Evolutionary conservation across 2,797 vertebrate genomes (phyloP), one percentile per base, ranked within the genome.

Genomic region (Ispidina picta): DNA sequence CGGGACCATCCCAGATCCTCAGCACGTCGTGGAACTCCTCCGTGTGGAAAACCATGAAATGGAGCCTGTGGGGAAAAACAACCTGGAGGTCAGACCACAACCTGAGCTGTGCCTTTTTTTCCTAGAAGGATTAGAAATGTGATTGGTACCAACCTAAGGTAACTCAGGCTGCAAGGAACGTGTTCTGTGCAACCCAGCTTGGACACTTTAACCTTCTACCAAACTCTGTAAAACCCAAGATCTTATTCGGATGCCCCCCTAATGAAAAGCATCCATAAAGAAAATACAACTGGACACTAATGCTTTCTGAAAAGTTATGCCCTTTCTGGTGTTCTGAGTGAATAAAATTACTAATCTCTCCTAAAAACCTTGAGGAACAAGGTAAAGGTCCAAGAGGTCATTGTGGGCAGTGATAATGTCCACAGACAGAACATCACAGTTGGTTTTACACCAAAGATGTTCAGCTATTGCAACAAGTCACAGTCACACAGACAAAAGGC

Each of bases 21-120:
- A 99, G 98, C 82, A 99, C 98, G 0, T 99, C 99, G 0, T 99
- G 99, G 41, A 99, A 98, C 92, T 99, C 99, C 94, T 99, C 99
- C 0, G 99, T 99, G 97, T 99, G 99, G 93, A 99, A 99, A 56
- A 99, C 99, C 97, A 99, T 97, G 97, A 99, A 99, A 92, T 99
- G 99, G 33, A 99, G 97, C 95, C 99, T 99, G 97, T 0, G 20
- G 84, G 37, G 90, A 37, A 70, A 77, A 65, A 64, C 0, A 19
- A 20, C 5, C 20, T 0, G 6, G 4, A 15, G 31, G 49, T 85
- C 59, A 84, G 63, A 79, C 6, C 75, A 35, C 23, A 60, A 15
- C 19, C 29, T 10, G 28, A 81, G 51, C 75, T 76, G 63, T 81
- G 54, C 63, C 28, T 26, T 77, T 35, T 22, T 37, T 6, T n/a